These are phyloP conservation scores for Tiliacea citrago DNA, from an alignment of 2,888 invertebrate species.

Conservation along the genomic window DNA sequence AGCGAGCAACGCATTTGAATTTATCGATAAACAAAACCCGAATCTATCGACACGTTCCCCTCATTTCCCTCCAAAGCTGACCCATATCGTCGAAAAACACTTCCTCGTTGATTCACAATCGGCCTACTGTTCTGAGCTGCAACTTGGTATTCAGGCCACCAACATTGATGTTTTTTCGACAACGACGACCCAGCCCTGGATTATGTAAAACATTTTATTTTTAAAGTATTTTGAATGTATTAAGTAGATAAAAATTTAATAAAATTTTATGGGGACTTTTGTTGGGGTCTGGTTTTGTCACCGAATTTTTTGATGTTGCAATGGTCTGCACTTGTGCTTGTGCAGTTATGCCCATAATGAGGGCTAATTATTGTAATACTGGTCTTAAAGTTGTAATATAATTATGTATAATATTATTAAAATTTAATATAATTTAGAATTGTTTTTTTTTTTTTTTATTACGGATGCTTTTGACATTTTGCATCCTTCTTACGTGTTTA, in stretches of 20 bases:
- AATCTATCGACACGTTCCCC: slow-evolving; percentile 66
- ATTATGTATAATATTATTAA: no score
- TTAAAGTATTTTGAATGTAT: slow-evolving; percentile 46
- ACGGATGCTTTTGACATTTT: no score
- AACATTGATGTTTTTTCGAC: slow-evolving; percentile 73
- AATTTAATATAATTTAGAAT: no score
- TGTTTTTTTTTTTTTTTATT: no score
- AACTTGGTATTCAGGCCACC: slow-evolving; percentile 83
- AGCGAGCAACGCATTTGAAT: background rate
- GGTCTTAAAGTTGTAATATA: no score
- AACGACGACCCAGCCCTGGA: slow-evolving; percentile 35
- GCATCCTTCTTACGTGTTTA: no score
- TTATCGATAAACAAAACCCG: slow-evolving; percentile 39
- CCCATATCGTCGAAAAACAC: slow-evolving; percentile 85
- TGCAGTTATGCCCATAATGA: slow-evolving; percentile 15
- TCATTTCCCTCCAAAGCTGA: slow-evolving; percentile 79
- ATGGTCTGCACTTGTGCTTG: slow-evolving; percentile 3
- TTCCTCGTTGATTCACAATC: slow-evolving; percentile 85
- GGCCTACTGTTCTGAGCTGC: slow-evolving; percentile 79
- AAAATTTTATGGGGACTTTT: slow-evolving; percentile 55
- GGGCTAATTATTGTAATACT: slow-evolving; percentile 23
- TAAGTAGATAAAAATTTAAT: slow-evolving; percentile 58
- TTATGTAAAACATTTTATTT: slow-evolving; percentile 64
- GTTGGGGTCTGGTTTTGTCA: slow-evolving; percentile 44
- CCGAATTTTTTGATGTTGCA: slow-evolving; percentile 32